These are phyloP conservation scores for Pseudochirops cupreus DNA, from an alignment of 2,797 vertebrate genomes.

Conservation along the genomic window DNA sequence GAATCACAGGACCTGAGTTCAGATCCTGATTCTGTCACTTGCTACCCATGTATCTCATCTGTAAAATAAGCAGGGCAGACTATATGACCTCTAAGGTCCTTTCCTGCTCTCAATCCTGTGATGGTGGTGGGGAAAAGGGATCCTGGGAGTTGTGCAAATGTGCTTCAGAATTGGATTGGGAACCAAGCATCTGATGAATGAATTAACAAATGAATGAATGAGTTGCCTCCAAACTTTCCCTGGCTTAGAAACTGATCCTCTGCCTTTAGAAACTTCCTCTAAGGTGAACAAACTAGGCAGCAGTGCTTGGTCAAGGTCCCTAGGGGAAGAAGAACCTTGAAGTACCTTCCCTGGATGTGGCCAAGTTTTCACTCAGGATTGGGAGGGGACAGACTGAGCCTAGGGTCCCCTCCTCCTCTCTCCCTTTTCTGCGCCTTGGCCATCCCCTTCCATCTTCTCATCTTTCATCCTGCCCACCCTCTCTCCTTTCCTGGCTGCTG, in stretches of 20 bases:
- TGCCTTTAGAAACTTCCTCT: background rate
- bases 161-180: background rate
- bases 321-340: background rate
- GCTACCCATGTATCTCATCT: background rate
- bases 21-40: background rate
- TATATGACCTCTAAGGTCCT: background rate
- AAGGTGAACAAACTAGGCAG: background rate
- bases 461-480: background rate
- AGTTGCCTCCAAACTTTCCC: background rate
- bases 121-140: background rate
- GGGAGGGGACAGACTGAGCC: constrained; percentile 3
- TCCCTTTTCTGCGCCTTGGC: background rate
- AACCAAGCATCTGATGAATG: background rate
- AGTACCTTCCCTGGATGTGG: background rate
- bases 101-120: background rate
- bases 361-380: background rate
- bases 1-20: background rate
- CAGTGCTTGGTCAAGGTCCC: background rate
- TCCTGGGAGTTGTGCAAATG: background rate
- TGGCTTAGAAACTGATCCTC: background rate
- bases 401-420: background rate
- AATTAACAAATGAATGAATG: background rate
- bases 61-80: background rate
- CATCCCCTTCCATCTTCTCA: background rate
- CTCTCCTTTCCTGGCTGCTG: background rate